Evolutionary conservation across 2,888 invertebrate species (phyloP).

Genomic region (Monopis laevigella): DNA sequence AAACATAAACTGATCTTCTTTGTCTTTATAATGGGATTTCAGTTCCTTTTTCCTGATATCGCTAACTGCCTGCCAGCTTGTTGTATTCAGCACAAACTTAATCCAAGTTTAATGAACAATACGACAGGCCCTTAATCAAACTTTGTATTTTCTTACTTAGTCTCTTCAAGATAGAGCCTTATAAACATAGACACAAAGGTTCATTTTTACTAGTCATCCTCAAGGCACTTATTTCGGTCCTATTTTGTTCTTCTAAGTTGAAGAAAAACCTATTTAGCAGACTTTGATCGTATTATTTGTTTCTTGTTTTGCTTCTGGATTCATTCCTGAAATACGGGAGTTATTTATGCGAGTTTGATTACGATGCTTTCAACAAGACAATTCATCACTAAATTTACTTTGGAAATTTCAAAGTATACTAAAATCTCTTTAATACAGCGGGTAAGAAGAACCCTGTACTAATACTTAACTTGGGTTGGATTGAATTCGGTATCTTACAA

Average conservation of each 20-base stretch:
- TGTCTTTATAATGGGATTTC: no score
- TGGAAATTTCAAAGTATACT: no score
- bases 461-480: no score
- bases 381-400: constrained; percentile 8
- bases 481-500: no score
- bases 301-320: constrained; percentile 46
- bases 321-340: constrained; percentile 27
- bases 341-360: constrained; percentile 22
- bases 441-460: no score
- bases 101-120: constrained; percentile 70
- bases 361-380: constrained; percentile 12
- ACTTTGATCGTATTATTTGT: constrained; percentile 61
- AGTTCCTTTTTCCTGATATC: constrained; percentile 27
- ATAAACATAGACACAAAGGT: neutral
- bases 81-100: constrained; percentile 65
- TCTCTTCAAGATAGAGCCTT: constrained; percentile 10
- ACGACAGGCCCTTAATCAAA: constrained; percentile 68
- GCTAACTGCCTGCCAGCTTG: constrained; percentile 67
- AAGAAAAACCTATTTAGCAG: constrained; percentile 62
- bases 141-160: constrained; percentile 50
- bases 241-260: constrained; percentile 25
- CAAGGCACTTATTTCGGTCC: constrained; percentile 15
- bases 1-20: no score
- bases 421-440: no score
- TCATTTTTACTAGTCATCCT: neutral